Conservation (phyloP, 2,113 vertebrate genomes). For the Psittacus erithacus region DNA sequence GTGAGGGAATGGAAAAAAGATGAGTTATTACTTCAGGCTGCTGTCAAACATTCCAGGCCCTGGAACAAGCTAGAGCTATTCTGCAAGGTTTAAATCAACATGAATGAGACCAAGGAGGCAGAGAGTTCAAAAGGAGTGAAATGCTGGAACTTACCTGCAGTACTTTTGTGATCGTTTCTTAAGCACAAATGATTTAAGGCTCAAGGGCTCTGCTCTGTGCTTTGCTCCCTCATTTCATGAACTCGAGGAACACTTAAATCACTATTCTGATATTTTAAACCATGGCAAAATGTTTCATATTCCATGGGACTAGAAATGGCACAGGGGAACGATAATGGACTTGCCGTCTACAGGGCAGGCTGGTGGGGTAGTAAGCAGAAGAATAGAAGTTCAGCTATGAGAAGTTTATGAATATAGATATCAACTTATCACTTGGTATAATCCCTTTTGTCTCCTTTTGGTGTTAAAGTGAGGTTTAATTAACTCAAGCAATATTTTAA, state of each 20-base stretch:
- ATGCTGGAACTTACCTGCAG: not conserved
- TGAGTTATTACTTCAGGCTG: conserved; percentile 46
- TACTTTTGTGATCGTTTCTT: not conserved
- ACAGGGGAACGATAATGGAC: not conserved
- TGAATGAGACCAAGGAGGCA: not conserved
- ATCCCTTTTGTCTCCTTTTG: not conserved
- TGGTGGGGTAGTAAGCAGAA: not conserved
- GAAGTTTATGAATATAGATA: not conserved
- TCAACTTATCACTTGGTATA: not conserved
- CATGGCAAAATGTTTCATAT: not conserved
- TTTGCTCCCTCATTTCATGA: not conserved
- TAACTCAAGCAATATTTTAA: not conserved
- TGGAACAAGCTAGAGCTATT: not conserved
- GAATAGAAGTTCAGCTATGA: not conserved
- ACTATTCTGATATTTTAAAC: not conserved
- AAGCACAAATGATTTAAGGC: not conserved
- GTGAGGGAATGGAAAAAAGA: conserved; percentile 36
- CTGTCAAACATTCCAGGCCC: conserved; percentile 23
- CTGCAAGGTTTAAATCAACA: not conserved
- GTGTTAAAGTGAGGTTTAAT: not conserved
- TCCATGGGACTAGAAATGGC: not conserved
- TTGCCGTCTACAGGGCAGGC: not conserved
- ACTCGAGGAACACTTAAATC: not conserved
- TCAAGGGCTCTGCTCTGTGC: not conserved
- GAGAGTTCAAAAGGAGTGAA: not conserved